Base-by-base conservation (phyloP, 2,113 vertebrate genomes). In the Albula glossodonta region DNA sequence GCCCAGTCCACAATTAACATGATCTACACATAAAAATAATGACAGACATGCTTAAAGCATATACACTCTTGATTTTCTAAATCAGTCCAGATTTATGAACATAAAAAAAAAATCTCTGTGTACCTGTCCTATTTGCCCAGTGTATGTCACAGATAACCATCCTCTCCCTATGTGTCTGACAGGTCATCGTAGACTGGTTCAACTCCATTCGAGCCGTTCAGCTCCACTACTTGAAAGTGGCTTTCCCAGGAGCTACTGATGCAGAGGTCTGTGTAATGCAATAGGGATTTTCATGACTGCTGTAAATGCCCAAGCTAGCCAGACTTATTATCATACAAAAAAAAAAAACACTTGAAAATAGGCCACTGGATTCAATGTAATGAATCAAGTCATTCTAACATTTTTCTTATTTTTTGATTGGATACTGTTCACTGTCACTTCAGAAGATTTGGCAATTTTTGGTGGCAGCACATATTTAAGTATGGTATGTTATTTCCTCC, bases 131-230 rank as follows among this genome's bases (percentile, higher is more conserved):
- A 19, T 77, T 74, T n/a, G 13, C 10, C 4, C 70, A 77, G n/a
- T 77, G 31, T 25, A 0, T 15, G 15, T 66, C 84, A 79, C 48
- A 51, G 9, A 51, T 57, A 83, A 22, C 56, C 9, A 15, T 11
- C 84, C 22, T 50, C 17, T 91, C 56, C 77, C 49, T 88, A 19
- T 86, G 85, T 80, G 0, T 0, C 87, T 63, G 5, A 41, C 49
- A 99, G 98, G 98, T 98, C 90, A 97, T 98, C 3, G 98, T 98
- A 83, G 97, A 99, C 90, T 99, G 98, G 98, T 97, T 97, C 91
- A 99, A 99, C 0, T 96, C 97, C 0, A 98, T 99, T 19, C 96
- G 98, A 1, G 97, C 98, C 0, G 96, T 97, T 0, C 98, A 99
- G 82, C 96, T 99, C 88, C 98, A 98, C 90, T 99, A 99, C 93